Evolutionary conservation across 2,797 vertebrate genomes (phyloP).

Genomic region (Sparus aurata): DNA sequence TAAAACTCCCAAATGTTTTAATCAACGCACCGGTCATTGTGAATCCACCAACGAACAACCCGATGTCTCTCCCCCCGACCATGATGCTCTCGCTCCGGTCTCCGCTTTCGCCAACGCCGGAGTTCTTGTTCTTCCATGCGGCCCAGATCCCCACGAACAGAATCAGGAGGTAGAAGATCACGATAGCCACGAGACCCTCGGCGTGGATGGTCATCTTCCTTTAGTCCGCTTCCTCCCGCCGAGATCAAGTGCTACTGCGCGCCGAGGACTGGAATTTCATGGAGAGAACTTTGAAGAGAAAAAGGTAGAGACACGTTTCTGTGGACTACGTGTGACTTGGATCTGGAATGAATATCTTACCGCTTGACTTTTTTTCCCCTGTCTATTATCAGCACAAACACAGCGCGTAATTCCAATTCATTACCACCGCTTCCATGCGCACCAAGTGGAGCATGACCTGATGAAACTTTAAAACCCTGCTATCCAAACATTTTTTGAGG

Average conservation of each 20-base stretch:
- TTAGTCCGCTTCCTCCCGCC: slow-evolving; percentile 49
- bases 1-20: accelerated
- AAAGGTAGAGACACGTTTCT: neutral
- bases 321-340: accelerated
- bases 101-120: slow-evolving; percentile 77
- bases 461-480: neutral
- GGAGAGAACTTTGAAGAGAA: slow-evolving; percentile 56
- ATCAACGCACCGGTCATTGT: slow-evolving; percentile 94
- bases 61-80: slow-evolving; percentile 97
- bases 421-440: neutral
- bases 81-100: slow-evolving; percentile 95
- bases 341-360: neutral
- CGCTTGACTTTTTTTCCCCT: neutral
- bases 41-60: slow-evolving; percentile 95
- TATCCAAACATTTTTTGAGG: neutral
- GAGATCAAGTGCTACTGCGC: slow-evolving; percentile 68
- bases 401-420: neutral
- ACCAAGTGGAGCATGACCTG: neutral
- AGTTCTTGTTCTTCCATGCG: slow-evolving; percentile 97
- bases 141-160: slow-evolving; percentile 97
- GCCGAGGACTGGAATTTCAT: slow-evolving; percentile 67
- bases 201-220: slow-evolving; percentile 92
- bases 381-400: neutral
- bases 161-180: slow-evolving; percentile 95
- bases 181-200: slow-evolving; percentile 94